Conservation (phyloP, 2,888 invertebrate genomes). For the Meganola albula region DNA sequence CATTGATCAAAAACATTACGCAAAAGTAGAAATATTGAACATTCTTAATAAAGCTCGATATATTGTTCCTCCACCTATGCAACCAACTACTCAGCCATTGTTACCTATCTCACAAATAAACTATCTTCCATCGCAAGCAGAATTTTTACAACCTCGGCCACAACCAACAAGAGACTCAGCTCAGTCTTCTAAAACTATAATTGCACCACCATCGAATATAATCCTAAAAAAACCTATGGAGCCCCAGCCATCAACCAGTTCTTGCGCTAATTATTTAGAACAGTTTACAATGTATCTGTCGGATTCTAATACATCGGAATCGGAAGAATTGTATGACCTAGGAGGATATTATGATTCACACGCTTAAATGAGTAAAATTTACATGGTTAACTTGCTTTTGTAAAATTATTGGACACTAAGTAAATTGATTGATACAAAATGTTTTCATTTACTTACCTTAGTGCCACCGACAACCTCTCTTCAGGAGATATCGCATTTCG, state of each 20-base stretch:
- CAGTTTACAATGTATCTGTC: neutral
- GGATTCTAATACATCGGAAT: neutral
- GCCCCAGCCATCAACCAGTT: neutral
- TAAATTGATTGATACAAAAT: constrained; percentile 1
- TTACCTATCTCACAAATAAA: constrained; percentile 1
- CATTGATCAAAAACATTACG: constrained; percentile 5
- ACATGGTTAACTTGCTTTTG: neutral
- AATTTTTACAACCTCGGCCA: neutral
- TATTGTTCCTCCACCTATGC: constrained; percentile 1
- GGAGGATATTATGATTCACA: neutral
- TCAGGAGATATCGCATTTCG: constrained; percentile 7
- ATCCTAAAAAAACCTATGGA: neutral
- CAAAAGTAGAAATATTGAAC: constrained; percentile 6
- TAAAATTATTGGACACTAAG: neutral
- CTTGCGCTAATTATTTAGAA: neutral
- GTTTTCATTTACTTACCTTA: constrained; percentile 5
- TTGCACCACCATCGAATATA: neutral
- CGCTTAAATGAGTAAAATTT: too few species aligned
- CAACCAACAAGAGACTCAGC: neutral
- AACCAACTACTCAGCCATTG: neutral
- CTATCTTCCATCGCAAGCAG: neutral
- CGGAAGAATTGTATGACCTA: neutral
- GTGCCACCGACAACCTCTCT: constrained; percentile 6
- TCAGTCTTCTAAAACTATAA: neutral
- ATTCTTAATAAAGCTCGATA: constrained; percentile 2